A percentile compares a stretch with the other conserved stretches of the same genome.
phyloP scores from a whole-genome alignment of 1,140 invertebrate genomes.

The Drosophila neocordata region DNA sequence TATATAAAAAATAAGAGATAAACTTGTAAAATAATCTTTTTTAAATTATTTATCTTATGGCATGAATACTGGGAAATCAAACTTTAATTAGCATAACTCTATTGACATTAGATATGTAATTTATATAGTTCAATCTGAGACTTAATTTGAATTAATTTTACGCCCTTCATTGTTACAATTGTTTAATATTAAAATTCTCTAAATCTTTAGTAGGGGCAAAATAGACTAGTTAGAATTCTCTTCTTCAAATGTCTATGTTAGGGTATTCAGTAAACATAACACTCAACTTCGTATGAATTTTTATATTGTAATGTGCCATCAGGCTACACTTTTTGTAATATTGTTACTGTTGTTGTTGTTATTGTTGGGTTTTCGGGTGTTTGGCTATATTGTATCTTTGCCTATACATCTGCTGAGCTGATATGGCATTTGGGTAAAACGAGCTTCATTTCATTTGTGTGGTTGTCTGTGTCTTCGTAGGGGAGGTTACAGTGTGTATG shows the following conservation, averaged over 20 bases:
- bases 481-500: neutral
- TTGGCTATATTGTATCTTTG: constrained; percentile 66
- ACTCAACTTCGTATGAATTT: neutral
- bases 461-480: constrained; percentile 22
- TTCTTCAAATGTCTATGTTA: neutral
- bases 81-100: too few species aligned
- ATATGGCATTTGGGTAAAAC: constrained; percentile 77
- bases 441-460: constrained; percentile 68
- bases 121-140: too few species aligned
- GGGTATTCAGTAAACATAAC: neutral
- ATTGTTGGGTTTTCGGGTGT: constrained; percentile 24
- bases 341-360: constrained; percentile 20
- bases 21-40: neutral
- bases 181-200: too few species aligned
- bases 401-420: constrained; percentile 71
- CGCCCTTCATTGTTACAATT: too few species aligned
- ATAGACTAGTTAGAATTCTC: too few species aligned
- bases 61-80: too few species aligned
- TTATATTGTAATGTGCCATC: constrained; percentile 34
- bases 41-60: too few species aligned
- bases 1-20: neutral
- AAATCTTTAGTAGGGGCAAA: too few species aligned
- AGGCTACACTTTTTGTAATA: neutral
- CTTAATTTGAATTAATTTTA: too few species aligned
- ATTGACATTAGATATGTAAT: too few species aligned